phyloP scores from a whole-genome alignment of 2,797 vertebrate genomes.

The Mus spretus region DNA sequence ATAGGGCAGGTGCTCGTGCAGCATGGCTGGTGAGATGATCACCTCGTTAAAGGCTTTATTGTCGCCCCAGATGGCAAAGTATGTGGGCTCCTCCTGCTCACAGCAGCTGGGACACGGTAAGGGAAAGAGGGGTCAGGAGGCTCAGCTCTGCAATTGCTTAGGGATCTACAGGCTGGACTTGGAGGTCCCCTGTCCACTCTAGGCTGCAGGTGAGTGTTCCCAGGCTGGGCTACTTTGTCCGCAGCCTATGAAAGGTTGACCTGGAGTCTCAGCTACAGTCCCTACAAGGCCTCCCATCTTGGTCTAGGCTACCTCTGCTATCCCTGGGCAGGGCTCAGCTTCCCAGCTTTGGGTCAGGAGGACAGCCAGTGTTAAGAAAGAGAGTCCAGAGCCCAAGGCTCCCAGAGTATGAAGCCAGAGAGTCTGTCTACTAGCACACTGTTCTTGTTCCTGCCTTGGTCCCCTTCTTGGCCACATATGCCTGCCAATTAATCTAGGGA shows the following conservation, averaged over 20 bases:
- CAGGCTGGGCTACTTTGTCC: background rate
- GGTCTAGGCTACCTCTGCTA: background rate
- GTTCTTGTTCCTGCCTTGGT: background rate
- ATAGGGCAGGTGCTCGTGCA: conserved; percentile 98
- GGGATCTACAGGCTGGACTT: background rate
- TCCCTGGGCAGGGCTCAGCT: background rate
- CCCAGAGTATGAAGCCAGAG: too few species aligned
- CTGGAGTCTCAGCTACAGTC: background rate
- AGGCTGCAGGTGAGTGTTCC: background rate
- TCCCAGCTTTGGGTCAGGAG: background rate
- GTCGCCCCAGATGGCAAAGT: conserved; percentile 99
- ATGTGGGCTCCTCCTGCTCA: conserved; percentile 98
- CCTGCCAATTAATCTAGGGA: background rate
- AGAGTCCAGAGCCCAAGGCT: background rate
- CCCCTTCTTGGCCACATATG: background rate
- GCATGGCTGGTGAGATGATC: conserved; percentile 99
- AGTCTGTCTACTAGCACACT: rapidly evolving
- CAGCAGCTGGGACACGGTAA: conserved; percentile 91
- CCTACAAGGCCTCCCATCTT: background rate
- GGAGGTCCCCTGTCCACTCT: background rate
- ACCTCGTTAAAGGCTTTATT: conserved; percentile 99
- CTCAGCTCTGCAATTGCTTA: background rate
- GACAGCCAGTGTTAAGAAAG: background rate
- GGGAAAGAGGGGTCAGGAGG: background rate
- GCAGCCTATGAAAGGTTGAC: background rate